Base-by-base conservation (phyloP, 1,140 invertebrate genomes). In the Anastrepha ludens region DNA sequence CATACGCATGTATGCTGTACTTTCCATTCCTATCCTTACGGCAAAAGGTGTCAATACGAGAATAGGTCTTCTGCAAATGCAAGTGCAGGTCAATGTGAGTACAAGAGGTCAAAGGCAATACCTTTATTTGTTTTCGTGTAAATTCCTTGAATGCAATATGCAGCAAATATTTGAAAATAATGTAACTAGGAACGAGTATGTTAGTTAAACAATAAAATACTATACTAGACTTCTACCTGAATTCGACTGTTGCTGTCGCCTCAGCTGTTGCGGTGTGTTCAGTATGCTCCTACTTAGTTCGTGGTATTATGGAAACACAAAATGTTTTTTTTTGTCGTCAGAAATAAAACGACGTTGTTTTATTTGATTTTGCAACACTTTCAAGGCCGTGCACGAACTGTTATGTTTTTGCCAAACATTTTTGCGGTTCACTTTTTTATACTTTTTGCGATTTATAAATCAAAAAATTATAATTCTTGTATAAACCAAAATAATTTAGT, bases 191-290 rank as follows among this genome's bases (percentile, higher is more conserved):
- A 55, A 50, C 74, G 47, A 13, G 41, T 58, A 47, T 17, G 15
- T 81, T 55, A 44, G 9, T 7, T 3, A 1, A 17, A 62, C 60
- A 15, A 62, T 62, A 15, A 55, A 11, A 6, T 55, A 55, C 9
- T 0, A 7, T 55, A 9, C 50, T 11, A 55, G 29, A 55, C 6
- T 55, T 55, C 50, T 55, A 11, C 50, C 50, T 55, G 50, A 55
- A 55, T 55, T 55, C 50, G 2, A 55, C 41, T 44, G 13, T 62
- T n/a, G 47, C 17, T 81, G 44, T 20, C 74, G 55, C 47, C 44
- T 81, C 47, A 81, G 44, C 20, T 81, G n/a, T 58, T 58, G 74
- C 50, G 44, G 50, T 81, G 47, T 81, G 74, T 81, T 81, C 74
- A 20, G 29, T 81, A 47, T 17, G 6, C 64, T 67, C 29, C 11